Evolutionary conservation across 2,113 vertebrate species (phyloP).

Genomic region (Podocnemis expansa): DNA sequence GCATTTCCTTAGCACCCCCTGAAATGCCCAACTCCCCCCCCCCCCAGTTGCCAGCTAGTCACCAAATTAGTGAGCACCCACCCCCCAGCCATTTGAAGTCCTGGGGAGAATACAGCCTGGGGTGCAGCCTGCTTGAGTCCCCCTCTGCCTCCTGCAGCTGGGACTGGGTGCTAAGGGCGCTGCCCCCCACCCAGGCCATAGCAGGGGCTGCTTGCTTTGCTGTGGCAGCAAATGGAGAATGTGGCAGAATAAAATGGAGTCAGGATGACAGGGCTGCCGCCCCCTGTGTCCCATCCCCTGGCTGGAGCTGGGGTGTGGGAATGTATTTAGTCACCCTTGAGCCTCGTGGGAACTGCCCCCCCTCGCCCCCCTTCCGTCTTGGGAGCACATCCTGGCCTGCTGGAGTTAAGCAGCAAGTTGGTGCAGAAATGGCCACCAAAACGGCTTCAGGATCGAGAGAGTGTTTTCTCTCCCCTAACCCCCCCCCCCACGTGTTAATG

Average conservation of each 20-base stretch:
- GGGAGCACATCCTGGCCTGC: not conserved
- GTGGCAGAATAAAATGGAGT: conserved; percentile 59
- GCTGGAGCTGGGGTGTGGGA: not conserved
- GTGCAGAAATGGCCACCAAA: not conserved
- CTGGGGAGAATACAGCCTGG: too few relatives aligned
- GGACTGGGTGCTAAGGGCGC: not conserved
- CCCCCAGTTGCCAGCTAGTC: too few relatives aligned
- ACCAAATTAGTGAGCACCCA: too few relatives aligned
- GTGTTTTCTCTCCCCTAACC: not conserved
- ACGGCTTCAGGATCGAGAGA: not conserved
- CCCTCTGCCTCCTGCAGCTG: not conserved
- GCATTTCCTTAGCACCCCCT: too few relatives aligned
- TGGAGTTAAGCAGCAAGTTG: not conserved
- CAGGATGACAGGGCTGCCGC: conserved; percentile 23
- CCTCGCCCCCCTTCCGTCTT: not conserved
- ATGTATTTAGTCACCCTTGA: not conserved
- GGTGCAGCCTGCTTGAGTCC: too few relatives aligned
- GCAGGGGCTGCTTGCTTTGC: not conserved
- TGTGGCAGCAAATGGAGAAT: conserved; percentile 58
- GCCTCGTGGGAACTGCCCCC: not conserved
- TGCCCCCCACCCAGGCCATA: not conserved
- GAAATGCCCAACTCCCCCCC: too few relatives aligned
- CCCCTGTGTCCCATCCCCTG: not conserved
- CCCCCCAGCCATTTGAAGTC: too few relatives aligned
- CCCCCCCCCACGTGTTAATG: not conserved